Evolutionary conservation across 1,140 invertebrate genomes (phyloP).

Genomic region (Leptopilina boulardi): DNA sequence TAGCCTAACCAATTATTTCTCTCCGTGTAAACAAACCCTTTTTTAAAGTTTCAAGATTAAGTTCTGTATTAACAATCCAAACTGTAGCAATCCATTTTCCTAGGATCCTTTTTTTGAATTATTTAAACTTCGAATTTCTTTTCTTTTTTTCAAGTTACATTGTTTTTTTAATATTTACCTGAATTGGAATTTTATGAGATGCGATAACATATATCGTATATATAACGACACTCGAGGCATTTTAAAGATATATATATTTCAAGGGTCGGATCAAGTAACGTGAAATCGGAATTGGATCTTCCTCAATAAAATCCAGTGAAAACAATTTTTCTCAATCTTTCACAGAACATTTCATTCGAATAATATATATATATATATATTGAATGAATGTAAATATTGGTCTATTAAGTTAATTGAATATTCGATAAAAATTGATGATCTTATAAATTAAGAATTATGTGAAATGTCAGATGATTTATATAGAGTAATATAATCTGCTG

Average conservation of each 20-base stretch:
- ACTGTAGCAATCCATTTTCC: no score
- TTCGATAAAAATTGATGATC: no score
- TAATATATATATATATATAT: constrained; percentile 13
- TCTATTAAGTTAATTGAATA: background rate
- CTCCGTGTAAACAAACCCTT: background rate
- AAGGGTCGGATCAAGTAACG: background rate
- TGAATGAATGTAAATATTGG: background rate
- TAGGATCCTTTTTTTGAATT: no score
- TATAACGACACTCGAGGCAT: background rate
- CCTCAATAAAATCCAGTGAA: background rate
- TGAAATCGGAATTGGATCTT: constrained; percentile 2
- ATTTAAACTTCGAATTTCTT: no score
- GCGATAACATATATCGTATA: background rate
- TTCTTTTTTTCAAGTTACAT: background rate
- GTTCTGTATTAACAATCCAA: no score
- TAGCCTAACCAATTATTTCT: no score
- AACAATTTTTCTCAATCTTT: constrained; percentile 31
- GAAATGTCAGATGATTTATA: background rate
- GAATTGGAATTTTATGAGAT: background rate
- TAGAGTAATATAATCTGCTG: background rate
- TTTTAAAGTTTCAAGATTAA: background rate
- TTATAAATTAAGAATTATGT: no score
- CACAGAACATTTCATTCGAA: constrained; percentile 1
- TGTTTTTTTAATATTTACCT: background rate
- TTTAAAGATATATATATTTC: constrained; percentile 8